phyloP scores from a whole-genome alignment of 1,140 invertebrate genomes.

The Ptiloglossa arizonensis region DNA sequence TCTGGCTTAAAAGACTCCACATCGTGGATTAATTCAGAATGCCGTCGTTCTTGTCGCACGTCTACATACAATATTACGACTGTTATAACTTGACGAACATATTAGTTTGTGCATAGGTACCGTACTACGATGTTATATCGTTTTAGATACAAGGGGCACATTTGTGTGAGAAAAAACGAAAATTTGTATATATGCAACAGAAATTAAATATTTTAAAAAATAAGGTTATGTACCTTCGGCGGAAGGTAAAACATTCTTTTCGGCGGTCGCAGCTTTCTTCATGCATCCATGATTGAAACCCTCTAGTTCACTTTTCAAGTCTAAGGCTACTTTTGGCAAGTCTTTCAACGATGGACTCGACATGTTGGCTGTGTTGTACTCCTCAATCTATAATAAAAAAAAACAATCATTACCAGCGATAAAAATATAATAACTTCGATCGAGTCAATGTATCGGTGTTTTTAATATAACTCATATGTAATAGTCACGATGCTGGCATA shows the following conservation, averaged over 20 bases:
- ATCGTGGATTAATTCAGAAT: slow-evolving; percentile 87
- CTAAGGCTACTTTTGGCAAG: slow-evolving; percentile 92
- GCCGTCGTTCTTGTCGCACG: slow-evolving; percentile 88
- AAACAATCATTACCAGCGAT: background rate
- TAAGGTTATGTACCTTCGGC: slow-evolving; percentile 88
- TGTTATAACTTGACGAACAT: slow-evolving; percentile 15
- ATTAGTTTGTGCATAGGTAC: background rate
- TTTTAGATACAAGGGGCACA: background rate
- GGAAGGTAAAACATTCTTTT: slow-evolving; percentile 93
- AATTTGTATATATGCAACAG: background rate
- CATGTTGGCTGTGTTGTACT: slow-evolving; percentile 78
- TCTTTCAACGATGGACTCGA: slow-evolving; percentile 91
- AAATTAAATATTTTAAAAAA: background rate
- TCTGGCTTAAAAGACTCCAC: slow-evolving; percentile 88
- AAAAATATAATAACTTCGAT: background rate
- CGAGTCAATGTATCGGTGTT: too few relatives aligned
- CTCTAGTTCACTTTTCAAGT: slow-evolving; percentile 93
- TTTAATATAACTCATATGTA: too few relatives aligned
- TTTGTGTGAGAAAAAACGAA: background rate
- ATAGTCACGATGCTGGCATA: too few relatives aligned
- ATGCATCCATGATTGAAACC: slow-evolving; percentile 91
- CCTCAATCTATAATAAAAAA: slow-evolving; percentile 54
- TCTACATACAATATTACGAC: slow-evolving; percentile 81
- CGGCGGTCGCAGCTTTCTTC: slow-evolving; percentile 92
- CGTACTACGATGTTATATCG: background rate